Evolutionary conservation across 2,797 vertebrate species (phyloP), one percentile per base, ranked within the genome.

Genomic region (Nasua narica): DNA sequence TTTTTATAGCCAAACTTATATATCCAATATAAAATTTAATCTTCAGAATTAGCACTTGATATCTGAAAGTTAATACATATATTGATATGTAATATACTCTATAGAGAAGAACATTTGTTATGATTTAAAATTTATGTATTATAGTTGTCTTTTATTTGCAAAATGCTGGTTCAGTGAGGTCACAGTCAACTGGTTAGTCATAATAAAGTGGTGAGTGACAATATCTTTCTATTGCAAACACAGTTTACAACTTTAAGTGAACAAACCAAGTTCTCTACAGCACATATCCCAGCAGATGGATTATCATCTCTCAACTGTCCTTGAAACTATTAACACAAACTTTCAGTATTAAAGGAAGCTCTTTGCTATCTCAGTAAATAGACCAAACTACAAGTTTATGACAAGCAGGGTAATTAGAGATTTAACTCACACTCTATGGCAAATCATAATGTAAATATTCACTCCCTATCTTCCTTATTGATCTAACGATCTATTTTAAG

Each of bases 331-430:
- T 50, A 90, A 81, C n/a, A 87, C 8, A 11, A 90, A 67, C 27
- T 74, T 91, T 77, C 82, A 58, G 48, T 90, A 94, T 60, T 79
- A 65, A 69, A 95, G 29, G 85, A 77, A 88, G 58, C 11, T n/a
- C 82, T 92, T 54, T 82, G 69, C 21, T 37, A 6, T 90, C 46
- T 93, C 37, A 72, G 83, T 82, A 96, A 95, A 93, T 25, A 95
- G 9, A 18, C 60, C 37, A 90, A 82, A 58, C 58, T 56, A 16
- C 16, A 93, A 58, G 67, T 40, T 35, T 74, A 23, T 29, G 54
- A 72, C 74, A 93, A 92, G n/a, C 35, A 87, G 50, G 90, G 46
- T 90, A 77, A 95, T 70, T 88, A n/a, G 1, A 92, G 69, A 84
- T 60, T 84, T 37, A 85, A 50, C 29, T 74, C 77, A 46, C n/a